Evolutionary conservation across 2,113 vertebrate genomes (phyloP).

Genomic region (Falcunculus frontatus): DNA sequence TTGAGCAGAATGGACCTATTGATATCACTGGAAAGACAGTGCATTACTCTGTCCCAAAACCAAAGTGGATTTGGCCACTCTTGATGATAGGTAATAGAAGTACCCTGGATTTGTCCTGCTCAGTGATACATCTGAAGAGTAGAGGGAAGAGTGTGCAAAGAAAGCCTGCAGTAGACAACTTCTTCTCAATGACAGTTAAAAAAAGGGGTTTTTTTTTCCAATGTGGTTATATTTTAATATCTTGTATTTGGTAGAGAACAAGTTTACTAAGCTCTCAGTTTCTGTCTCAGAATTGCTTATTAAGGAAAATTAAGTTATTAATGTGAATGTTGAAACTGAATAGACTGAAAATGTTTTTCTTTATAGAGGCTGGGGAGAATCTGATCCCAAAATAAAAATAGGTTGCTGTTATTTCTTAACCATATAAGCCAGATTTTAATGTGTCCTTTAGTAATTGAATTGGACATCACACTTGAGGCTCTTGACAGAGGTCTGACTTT

Average conservation of each 20-base stretch:
- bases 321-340: neutral
- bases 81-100: neutral
- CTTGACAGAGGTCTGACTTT: neutral
- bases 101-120: neutral
- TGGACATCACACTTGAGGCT: neutral
- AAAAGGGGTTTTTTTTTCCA: neutral
- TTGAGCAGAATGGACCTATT: conserved; percentile 9
- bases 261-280: neutral
- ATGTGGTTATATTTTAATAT: neutral
- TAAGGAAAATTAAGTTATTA: neutral
- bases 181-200: neutral
- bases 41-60: neutral
- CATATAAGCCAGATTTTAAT: neutral
- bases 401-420: neutral
- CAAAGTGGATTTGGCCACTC: neutral
- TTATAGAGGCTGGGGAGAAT: neutral
- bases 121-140: neutral
- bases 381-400: neutral
- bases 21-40: neutral
- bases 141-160: neutral
- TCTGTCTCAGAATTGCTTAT: neutral
- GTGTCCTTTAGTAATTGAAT: neutral
- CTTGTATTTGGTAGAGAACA: neutral
- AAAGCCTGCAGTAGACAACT: neutral
- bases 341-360: neutral